Conservation (phyloP, 1,140 invertebrate genomes). For the Meloidogyne floridensis region DNA sequence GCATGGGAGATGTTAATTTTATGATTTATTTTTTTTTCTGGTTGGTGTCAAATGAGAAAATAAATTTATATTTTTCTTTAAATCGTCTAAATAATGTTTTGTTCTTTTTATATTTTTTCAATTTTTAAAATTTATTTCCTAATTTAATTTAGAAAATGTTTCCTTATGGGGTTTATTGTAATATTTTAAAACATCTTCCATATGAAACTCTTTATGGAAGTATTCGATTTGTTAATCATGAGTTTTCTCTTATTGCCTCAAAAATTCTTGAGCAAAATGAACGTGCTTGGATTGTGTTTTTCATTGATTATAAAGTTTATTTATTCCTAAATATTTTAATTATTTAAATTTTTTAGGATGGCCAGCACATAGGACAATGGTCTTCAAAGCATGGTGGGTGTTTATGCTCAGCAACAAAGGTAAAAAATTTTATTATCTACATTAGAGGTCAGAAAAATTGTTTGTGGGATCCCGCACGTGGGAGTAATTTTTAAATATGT, state of each 20-base stretch:
- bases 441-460: too few relatives aligned
- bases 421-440: too few relatives aligned
- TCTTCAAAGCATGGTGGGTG: not conserved
- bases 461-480: too few relatives aligned
- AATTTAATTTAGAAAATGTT: not conserved
- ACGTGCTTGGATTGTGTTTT: not conserved
- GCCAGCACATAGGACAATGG: not conserved
- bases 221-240: not conserved
- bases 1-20: too few relatives aligned
- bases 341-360: not conserved
- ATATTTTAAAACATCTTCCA: not conserved
- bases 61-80: not conserved
- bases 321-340: too few relatives aligned
- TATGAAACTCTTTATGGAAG: not conserved
- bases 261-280: not conserved
- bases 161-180: not conserved
- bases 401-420: too few relatives aligned
- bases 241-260: not conserved
- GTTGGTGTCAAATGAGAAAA: too few relatives aligned
- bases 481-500: not conserved
- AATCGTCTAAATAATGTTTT: not conserved
- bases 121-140: not conserved
- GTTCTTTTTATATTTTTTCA: not conserved
- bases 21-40: not conserved
- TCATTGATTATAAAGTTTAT: not conserved